Percentiles rank a stretch among this genome's conserved stretches.
These are phyloP conservation scores for Abrostola triplasia DNA, from an alignment of 2,888 invertebrate genomes.

Conservation along the genomic window DNA sequence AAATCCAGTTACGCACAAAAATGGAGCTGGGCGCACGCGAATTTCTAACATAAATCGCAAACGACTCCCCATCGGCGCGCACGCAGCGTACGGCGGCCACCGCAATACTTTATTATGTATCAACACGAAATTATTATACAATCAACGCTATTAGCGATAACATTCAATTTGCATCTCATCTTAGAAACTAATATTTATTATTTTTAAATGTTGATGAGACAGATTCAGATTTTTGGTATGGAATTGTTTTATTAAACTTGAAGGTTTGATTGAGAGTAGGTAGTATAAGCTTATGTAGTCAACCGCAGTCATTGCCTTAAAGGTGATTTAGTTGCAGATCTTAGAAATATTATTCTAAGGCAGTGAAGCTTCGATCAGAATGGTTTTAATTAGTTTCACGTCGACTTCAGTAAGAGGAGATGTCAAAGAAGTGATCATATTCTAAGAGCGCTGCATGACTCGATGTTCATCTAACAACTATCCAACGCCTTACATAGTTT, in stretches of 20 bases:
- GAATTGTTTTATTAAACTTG: conserved; percentile 12
- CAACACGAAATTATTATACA: conserved; percentile 71
- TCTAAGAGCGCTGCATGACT: conserved; percentile 14
- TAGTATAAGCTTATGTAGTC: background rate
- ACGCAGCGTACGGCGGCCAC: conserved; percentile 62
- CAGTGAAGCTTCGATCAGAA: background rate
- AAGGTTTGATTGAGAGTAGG: conserved; percentile 12
- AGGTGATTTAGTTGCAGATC: too few relatives aligned
- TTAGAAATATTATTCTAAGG: too few relatives aligned
- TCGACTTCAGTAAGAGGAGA: background rate
- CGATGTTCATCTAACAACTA: conserved; percentile 32
- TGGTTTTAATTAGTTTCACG: background rate
- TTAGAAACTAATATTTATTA: conserved; percentile 38
- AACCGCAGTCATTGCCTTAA: background rate
- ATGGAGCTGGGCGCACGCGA: conserved; percentile 70
- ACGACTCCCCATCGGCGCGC: conserved; percentile 68
- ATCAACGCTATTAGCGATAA: conserved; percentile 62
- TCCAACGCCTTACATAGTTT: conserved; percentile 46
- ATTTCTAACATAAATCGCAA: conserved; percentile 73
- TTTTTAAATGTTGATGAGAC: conserved; percentile 31
- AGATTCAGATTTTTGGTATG: conserved; percentile 9
- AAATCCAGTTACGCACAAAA: conserved; percentile 72
- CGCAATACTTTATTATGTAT: conserved; percentile 71
- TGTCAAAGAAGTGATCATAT: conserved; percentile 14
- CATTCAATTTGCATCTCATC: conserved; percentile 61